Percentiles rank a stretch among this genome's conserved stretches.
Evolutionary conservation across 2,888 invertebrate species (phyloP).

Genomic region (Himalopsyche anomala): DNA sequence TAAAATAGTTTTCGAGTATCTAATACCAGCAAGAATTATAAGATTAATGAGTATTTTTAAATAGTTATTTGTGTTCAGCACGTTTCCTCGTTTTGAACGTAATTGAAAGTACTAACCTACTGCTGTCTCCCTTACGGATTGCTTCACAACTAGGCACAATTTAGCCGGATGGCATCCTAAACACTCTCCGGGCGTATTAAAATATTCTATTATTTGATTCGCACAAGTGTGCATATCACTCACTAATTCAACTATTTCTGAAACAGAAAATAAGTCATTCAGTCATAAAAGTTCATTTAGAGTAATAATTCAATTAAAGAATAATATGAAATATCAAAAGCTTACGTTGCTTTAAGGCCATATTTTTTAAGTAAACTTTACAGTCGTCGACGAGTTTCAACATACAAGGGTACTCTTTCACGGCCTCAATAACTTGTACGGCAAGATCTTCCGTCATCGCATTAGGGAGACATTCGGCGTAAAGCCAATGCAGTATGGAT

Average conservation of each 20-base stretch:
- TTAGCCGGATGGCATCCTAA: slow-evolving; percentile 72
- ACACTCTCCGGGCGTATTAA: slow-evolving; percentile 73
- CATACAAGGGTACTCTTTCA: slow-evolving; percentile 77
- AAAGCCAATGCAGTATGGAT: slow-evolving; percentile 80
- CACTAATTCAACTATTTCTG: slow-evolving; percentile 80
- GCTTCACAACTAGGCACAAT: slow-evolving; percentile 80
- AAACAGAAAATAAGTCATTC: slow-evolving; percentile 66
- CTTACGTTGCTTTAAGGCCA: slow-evolving; percentile 81
- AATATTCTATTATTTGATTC: slow-evolving; percentile 79
- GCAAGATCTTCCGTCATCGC: slow-evolving; percentile 79
- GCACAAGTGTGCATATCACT: slow-evolving; percentile 81
- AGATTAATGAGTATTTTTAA: too few relatives aligned
- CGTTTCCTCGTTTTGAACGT: not conserved
- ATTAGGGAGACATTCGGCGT: slow-evolving; percentile 80
- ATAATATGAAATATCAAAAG: slow-evolving; percentile 45
- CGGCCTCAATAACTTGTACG: slow-evolving; percentile 75
- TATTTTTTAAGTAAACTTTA: slow-evolving; percentile 79
- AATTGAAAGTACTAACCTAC: slow-evolving; percentile 72
- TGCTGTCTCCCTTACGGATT: slow-evolving; percentile 79
- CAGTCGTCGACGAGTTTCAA: slow-evolving; percentile 77
- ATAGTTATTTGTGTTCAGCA: not conserved
- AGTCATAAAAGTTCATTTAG: not conserved
- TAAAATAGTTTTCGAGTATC: too few relatives aligned
- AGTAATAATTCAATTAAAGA: not conserved
- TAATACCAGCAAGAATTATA: too few relatives aligned